phyloP scores from a whole-genome alignment of 1,140 invertebrate genomes.

The Eciton burchellii region DNA sequence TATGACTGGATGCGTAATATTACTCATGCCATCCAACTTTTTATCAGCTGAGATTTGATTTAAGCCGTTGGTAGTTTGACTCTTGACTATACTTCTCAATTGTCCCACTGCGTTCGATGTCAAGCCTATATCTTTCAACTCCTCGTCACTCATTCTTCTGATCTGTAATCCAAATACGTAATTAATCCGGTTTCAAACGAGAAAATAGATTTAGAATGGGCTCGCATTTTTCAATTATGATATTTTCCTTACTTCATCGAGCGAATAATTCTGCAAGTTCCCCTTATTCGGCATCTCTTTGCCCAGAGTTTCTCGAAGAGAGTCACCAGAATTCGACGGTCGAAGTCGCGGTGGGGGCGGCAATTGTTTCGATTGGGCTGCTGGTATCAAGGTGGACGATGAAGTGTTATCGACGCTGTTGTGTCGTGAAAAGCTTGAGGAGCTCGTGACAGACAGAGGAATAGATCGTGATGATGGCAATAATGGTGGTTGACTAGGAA shows the following conservation, averaged over 20 bases:
- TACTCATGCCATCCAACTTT: constrained; percentile 78
- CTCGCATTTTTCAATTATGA: no score
- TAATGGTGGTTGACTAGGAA: constrained; percentile 78
- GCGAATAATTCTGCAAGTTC: constrained; percentile 82
- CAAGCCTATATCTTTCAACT: constrained; percentile 85
- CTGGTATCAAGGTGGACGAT: constrained; percentile 65
- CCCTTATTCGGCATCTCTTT: constrained; percentile 85
- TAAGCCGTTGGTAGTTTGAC: constrained; percentile 84
- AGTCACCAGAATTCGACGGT: constrained; percentile 77
- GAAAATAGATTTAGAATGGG: no score
- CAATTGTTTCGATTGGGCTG: constrained; percentile 75
- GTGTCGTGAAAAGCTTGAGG: constrained; percentile 68
- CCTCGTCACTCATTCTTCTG: constrained; percentile 86
- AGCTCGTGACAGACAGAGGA: constrained; percentile 65
- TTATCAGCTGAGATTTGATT: constrained; percentile 82
- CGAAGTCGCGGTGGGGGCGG: constrained; percentile 80
- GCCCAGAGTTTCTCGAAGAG: constrained; percentile 81
- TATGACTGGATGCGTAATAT: constrained; percentile 70
- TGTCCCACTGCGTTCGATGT: constrained; percentile 86
- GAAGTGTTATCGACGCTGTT: constrained; percentile 72
- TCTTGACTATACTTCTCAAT: constrained; percentile 87
- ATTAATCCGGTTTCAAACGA: not conserved
- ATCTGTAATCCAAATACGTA: constrained; percentile 81
- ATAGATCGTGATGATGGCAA: constrained; percentile 74
- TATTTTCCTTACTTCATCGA: constrained; percentile 81